A percentile compares a stretch with the other conserved stretches of the same genome.
Conservation (phyloP, 1,140 invertebrate genomes). For the Yoshiicerus persimilis region DNA sequence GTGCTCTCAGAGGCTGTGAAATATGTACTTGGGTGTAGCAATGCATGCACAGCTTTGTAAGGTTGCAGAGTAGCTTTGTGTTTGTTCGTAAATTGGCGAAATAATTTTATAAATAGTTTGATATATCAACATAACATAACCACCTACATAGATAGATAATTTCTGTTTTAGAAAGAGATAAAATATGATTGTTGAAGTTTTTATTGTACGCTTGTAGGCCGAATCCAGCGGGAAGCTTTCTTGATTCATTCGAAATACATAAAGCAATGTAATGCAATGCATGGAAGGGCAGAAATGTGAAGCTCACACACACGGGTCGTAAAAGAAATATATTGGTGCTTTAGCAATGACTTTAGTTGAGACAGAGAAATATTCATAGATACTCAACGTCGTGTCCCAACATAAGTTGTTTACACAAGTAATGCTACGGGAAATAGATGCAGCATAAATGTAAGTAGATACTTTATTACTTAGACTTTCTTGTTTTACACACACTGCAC, state of each 20-base stretch:
- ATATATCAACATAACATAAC: background rate
- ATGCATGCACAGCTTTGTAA: too few relatives aligned
- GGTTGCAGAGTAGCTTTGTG: too few relatives aligned
- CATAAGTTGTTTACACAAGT: conserved; percentile 14
- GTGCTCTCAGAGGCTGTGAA: too few relatives aligned
- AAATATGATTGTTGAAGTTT: background rate
- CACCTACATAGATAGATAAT: background rate
- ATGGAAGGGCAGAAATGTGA: background rate
- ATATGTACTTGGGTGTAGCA: background rate
- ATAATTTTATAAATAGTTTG: background rate
- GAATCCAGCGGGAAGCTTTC: background rate
- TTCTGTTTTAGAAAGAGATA: background rate
- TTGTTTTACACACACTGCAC: background rate
- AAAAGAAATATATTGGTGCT: conserved; percentile 21
- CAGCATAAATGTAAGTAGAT: background rate
- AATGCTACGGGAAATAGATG: background rate
- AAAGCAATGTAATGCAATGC: background rate
- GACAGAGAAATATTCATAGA: conserved; percentile 14
- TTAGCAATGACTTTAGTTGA: background rate
- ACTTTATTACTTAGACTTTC: background rate
- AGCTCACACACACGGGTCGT: background rate
- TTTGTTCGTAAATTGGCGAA: background rate
- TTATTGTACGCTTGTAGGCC: background rate
- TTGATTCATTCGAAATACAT: conserved; percentile 5
- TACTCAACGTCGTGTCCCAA: conserved; percentile 7